These are phyloP conservation scores for Danaus chrysippus DNA, from an alignment of 2,888 invertebrate genomes.

Conservation along the genomic window DNA sequence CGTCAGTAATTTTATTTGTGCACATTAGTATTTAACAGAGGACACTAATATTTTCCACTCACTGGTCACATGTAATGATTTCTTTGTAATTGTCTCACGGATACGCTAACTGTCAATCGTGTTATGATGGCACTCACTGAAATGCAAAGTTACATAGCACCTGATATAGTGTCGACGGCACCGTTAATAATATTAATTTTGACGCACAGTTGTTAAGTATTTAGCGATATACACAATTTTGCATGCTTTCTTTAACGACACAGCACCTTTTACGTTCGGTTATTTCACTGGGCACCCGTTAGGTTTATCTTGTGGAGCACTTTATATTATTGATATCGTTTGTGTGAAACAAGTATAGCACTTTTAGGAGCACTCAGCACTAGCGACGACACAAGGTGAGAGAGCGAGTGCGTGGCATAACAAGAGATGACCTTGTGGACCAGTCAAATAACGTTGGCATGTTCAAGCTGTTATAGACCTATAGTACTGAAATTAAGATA, in stretches of 20 bases:
- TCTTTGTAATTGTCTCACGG: slow-evolving; percentile 57
- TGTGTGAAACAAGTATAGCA: slow-evolving; percentile 61
- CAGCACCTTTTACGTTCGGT: slow-evolving; percentile 76
- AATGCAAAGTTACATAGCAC: slow-evolving; percentile 78
- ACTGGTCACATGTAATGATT: slow-evolving; percentile 86
- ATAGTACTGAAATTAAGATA: slow-evolving; percentile 10
- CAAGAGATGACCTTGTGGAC: slow-evolving; percentile 31
- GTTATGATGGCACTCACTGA: slow-evolving; percentile 79
- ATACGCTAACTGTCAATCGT: slow-evolving; percentile 50
- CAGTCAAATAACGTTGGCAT: slow-evolving; percentile 22
- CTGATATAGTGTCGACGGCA: slow-evolving; percentile 77
- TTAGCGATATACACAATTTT: slow-evolving; percentile 78
- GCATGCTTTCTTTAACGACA: slow-evolving; percentile 78
- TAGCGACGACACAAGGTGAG: slow-evolving; percentile 78
- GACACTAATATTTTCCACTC: slow-evolving; percentile 75
- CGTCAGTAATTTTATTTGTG: slow-evolving; percentile 57
- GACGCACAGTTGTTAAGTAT: slow-evolving; percentile 79
- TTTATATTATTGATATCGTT: slow-evolving; percentile 34
- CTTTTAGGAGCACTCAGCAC: slow-evolving; percentile 77
- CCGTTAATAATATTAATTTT: slow-evolving; percentile 74
- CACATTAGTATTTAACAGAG: slow-evolving; percentile 51
- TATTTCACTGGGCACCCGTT: slow-evolving; percentile 76
- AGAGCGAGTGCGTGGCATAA: slow-evolving; percentile 73
- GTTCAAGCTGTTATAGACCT: slow-evolving; percentile 23
- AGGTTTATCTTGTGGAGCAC: slow-evolving; percentile 62